Evolutionary conservation across 2,797 vertebrate species (phyloP).

Genomic region (Alca torda): DNA sequence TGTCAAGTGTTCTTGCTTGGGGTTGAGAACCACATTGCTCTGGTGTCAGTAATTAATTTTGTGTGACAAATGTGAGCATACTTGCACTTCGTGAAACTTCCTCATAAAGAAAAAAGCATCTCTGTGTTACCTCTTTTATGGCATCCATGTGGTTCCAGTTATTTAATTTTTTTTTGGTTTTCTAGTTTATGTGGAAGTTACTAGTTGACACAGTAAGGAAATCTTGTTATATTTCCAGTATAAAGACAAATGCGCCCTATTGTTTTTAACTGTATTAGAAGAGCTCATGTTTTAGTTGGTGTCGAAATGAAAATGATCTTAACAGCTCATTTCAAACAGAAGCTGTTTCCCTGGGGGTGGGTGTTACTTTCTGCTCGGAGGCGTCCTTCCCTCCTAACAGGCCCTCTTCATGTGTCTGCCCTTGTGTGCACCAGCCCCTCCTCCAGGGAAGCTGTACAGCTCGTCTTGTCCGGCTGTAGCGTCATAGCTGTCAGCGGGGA

Average conservation of each 20-base stretch:
- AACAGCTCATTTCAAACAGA: background rate
- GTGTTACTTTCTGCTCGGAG: background rate
- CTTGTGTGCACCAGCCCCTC: background rate
- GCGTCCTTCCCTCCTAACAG: background rate
- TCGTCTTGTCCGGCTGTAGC: accelerated
- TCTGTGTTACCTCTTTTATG: background rate
- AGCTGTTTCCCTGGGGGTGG: background rate
- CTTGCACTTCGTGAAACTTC: background rate
- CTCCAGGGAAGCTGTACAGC: background rate
- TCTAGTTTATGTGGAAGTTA: slow-evolving; percentile 84
- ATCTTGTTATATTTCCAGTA: background rate
- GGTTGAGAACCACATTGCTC: background rate
- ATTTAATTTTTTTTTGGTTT: background rate
- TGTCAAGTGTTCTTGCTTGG: background rate
- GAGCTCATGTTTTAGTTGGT: background rate
- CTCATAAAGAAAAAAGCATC: background rate
- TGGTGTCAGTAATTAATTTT: background rate
- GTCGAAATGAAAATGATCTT: background rate
- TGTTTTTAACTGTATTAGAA: background rate
- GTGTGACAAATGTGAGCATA: background rate
- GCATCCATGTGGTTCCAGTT: background rate
- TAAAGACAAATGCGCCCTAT: background rate
- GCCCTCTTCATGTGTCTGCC: background rate
- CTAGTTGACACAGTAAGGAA: slow-evolving; percentile 83
- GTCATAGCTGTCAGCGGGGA: background rate